Conservation (phyloP, 1,140 invertebrate species). For the Hestina assimilis region DNA sequence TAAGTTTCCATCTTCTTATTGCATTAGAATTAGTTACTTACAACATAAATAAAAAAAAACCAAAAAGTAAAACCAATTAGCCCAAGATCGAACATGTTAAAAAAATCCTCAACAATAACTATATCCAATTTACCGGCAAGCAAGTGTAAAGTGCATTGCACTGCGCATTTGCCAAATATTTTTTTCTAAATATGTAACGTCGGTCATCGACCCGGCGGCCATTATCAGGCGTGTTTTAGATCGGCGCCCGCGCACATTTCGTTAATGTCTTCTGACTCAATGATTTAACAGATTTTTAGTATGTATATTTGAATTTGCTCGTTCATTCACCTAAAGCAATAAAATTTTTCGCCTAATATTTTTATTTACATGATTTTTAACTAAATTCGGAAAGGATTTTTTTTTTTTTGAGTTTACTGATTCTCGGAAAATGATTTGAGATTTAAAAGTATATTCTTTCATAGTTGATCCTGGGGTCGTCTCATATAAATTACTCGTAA, state of each 20-base stretch:
- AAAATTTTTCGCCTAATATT: background rate
- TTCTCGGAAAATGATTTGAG: too few species aligned
- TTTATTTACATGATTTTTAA: background rate
- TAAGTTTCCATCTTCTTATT: too few species aligned
- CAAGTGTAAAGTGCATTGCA: conserved; percentile 34
- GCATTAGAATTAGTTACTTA: too few species aligned
- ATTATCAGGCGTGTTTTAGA: conserved; percentile 70
- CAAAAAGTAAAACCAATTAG: too few species aligned
- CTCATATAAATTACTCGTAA: too few species aligned
- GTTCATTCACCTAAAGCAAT: conserved; percentile 14
- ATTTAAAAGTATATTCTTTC: too few species aligned
- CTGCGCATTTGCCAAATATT: conserved; percentile 73
- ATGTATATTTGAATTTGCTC: conserved; percentile 9
- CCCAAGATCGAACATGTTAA: too few species aligned
- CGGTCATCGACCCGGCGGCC: conserved; percentile 56
- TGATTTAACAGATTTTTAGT: conserved; percentile 19
- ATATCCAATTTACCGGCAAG: conserved; percentile 18
- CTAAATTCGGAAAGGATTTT: too few species aligned
- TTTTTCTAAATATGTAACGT: conserved; percentile 76
- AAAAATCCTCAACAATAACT: background rate
- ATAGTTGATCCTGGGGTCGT: too few species aligned
- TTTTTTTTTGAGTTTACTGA: background rate
- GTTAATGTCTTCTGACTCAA: conserved; percentile 20
- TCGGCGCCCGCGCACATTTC: conserved; percentile 49
- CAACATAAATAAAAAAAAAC: too few species aligned